Base-by-base conservation (phyloP, 2,888 invertebrate species). In the Bimastos eiseni region DNA sequence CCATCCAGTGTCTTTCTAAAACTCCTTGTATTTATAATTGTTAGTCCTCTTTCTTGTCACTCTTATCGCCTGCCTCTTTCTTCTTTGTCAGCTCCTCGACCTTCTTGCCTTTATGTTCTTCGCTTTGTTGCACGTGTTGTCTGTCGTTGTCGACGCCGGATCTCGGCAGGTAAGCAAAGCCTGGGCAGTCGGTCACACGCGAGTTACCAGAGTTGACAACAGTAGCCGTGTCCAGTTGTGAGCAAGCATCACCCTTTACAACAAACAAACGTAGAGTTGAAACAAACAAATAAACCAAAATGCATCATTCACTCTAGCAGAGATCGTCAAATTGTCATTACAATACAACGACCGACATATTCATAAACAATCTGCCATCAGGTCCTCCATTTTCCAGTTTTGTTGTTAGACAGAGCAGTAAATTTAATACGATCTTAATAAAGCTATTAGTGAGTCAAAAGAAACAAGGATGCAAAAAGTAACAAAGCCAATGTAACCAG, bases 181-280 rank as follows among this genome's bases (percentile, higher is more conserved):
- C 70, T 70, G 70, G 8, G 70, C 11, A 4, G 70, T n/a, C 70
- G n/a, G 30, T 70, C n/a, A 17, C 70, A 70, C 1, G 70, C 13
- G 70, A 30, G n/a, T 70, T 70, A 30, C n/a, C 70, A 5, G 49
- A 49, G 49, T 21, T 49, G 49, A 49, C 44, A 44, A 44, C 15
- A 44, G 44, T 17, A 44, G 44, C 49, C 15, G 49, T 49, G 49
- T 70, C 70, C 30, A n/a, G n/a, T 70, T 70, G 30, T 70, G 70
- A n/a, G n/a, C 70, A 70, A n/a, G 70, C 70, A 70, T 13, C 70
- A 70, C 70, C 70, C 70, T 70, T 70, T 70, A 70, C 70, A 70
- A 70, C 70, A 70, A n/a, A 70, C n/a, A 70, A 70, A 70, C n/a
- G n/a, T n/a, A 70, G 8, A 30, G n/a, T 70, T 70, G 30, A 70